phyloP scores from a whole-genome alignment of 1,140 invertebrate genomes.

The Adelges cooleyi region DNA sequence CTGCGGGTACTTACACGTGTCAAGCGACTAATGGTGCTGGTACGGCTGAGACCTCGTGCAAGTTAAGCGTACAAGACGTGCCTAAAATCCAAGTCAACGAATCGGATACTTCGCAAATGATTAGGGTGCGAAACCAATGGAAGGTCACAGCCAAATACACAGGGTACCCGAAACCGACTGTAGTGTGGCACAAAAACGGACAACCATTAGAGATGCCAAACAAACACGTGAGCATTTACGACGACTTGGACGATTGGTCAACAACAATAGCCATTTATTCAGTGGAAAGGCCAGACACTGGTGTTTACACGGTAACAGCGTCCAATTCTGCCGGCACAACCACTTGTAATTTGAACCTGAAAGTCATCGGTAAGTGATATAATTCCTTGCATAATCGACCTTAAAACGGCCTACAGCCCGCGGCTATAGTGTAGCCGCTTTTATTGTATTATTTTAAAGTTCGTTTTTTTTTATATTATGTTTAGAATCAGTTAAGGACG shows the following conservation, averaged over 20 bases:
- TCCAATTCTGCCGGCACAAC: slow-evolving; percentile 57
- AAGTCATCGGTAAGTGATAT: slow-evolving; percentile 63
- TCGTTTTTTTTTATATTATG: not conserved
- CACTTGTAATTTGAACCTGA: slow-evolving; percentile 56
- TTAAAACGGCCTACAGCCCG: no score
- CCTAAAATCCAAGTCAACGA: slow-evolving; percentile 51
- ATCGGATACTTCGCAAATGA: slow-evolving; percentile 46
- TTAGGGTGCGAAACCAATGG: slow-evolving; percentile 49
- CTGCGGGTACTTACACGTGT: slow-evolving; percentile 58
- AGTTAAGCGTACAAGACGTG: slow-evolving; percentile 52
- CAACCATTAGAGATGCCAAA: slow-evolving; percentile 43
- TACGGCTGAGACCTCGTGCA: slow-evolving; percentile 53
- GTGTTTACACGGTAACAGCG: slow-evolving; percentile 52
- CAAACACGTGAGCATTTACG: slow-evolving; percentile 40
- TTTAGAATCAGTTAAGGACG: slow-evolving; percentile 9
- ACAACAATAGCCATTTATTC: slow-evolving; percentile 51
- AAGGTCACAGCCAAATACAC: slow-evolving; percentile 47
- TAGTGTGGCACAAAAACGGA: slow-evolving; percentile 54
- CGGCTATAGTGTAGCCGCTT: no score
- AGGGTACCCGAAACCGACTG: slow-evolving; percentile 54
- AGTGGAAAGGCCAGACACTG: slow-evolving; percentile 48
- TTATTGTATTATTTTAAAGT: no score
- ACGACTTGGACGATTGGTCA: slow-evolving; percentile 41
- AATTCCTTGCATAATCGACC: no score
- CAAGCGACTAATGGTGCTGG: slow-evolving; percentile 61